Conservation (phyloP, 2,113 vertebrate genomes). For the Brachyhypopomus gauderio region DNA sequence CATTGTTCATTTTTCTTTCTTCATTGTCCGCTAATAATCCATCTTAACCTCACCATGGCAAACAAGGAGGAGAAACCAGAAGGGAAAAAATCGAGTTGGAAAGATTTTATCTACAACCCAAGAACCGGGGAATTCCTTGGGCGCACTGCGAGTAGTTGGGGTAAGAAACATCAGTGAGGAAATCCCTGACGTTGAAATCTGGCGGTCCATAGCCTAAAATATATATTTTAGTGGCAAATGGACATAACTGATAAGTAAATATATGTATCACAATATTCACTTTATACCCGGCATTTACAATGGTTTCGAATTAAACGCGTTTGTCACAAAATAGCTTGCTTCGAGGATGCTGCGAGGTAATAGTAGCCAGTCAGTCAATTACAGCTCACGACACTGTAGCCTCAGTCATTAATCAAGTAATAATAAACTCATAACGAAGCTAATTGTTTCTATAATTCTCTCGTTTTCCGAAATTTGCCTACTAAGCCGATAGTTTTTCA, state of each 20-base stretch:
- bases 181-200: not conserved
- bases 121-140: slow-evolving; percentile 83
- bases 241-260: not conserved
- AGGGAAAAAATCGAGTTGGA: slow-evolving; percentile 76
- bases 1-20: not conserved
- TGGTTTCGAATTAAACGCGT: not conserved
- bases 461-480: no score
- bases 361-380: not conserved
- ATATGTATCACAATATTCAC: not conserved
- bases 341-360: not conserved
- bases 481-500: no score
- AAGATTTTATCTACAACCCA: slow-evolving; percentile 84
- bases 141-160: slow-evolving; percentile 86
- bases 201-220: not conserved
- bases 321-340: not conserved
- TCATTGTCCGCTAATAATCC: not conserved
- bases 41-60: slow-evolving; percentile 68
- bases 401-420: not conserved
- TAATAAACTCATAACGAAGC: no score
- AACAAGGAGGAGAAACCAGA: slow-evolving; percentile 76
- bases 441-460: no score
- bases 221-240: no score
- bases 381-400: not conserved
- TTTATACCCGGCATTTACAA: not conserved
- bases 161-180: slow-evolving; percentile 62